A percentile compares a stretch with the other conserved stretches of the same genome.
phyloP scores from a whole-genome alignment of 2,797 vertebrate genomes.

The Discoglossus pictus region DNA sequence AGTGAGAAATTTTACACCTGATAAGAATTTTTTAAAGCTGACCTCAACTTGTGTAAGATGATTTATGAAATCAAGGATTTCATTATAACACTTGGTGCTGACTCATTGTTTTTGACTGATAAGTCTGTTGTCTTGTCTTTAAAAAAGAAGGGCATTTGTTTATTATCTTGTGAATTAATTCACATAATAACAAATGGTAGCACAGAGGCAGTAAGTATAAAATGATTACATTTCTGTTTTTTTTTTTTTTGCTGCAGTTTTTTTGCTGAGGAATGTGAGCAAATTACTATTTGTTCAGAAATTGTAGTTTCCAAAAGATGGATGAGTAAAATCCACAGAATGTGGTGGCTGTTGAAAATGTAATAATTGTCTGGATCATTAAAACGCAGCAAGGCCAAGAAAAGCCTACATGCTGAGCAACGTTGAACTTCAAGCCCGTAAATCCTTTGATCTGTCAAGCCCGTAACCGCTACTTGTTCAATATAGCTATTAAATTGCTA shows the following conservation, averaged over 20 bases:
- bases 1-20: conserved; percentile 67
- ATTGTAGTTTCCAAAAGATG: not conserved
- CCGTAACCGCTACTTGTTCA: too few species aligned
- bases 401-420: too few species aligned
- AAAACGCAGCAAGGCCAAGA: too few species aligned
- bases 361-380: too few species aligned
- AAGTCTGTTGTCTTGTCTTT: conserved; percentile 59
- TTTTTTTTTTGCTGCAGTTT: conserved; percentile 14
- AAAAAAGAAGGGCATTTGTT: conserved; percentile 62
- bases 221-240: conserved; percentile 24
- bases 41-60: conserved; percentile 83
- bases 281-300: not conserved
- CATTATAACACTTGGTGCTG: conserved; percentile 89
- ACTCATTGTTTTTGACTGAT: conserved; percentile 85
- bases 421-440: too few species aligned
- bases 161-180: conserved; percentile 37
- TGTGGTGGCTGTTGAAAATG: too few species aligned
- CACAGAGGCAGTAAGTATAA: conserved; percentile 14
- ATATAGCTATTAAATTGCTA: too few species aligned
- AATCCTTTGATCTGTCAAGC: too few species aligned
- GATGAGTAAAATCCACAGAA: not conserved
- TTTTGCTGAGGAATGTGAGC: conserved; percentile 1
- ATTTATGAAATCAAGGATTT: conserved; percentile 92
- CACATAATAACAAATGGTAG: conserved; percentile 31
- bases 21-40: conserved; percentile 86